A percentile compares a stretch with the other conserved stretches of the same genome.
Evolutionary conservation across 2,888 invertebrate genomes (phyloP).

Genomic region (Sepiola atlantica): DNA sequence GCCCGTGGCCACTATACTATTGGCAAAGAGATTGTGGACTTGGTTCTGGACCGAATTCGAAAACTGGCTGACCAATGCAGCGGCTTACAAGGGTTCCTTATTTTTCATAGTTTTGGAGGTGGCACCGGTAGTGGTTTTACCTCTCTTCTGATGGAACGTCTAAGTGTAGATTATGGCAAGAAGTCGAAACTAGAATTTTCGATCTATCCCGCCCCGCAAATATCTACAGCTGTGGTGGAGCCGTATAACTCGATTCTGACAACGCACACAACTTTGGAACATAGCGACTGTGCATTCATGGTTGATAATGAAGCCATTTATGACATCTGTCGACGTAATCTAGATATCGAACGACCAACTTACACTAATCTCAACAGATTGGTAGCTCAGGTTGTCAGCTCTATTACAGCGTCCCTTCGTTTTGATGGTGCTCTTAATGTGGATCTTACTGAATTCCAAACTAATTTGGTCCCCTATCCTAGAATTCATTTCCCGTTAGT

Average conservation of each 20-base stretch:
- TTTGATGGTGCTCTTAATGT: constrained; percentile 73
- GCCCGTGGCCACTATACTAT: constrained; percentile 87
- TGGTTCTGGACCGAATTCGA: constrained; percentile 83
- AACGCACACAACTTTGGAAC: constrained; percentile 92
- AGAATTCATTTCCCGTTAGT: constrained; percentile 87
- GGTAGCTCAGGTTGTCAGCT: constrained; percentile 87
- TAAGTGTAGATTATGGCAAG: too few species aligned
- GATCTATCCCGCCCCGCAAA: constrained; percentile 87
- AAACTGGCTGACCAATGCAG: constrained; percentile 85
- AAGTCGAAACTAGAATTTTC: constrained; percentile 81
- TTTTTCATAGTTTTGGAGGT: constrained; percentile 91
- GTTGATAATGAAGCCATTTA: constrained; percentile 93
- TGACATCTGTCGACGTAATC: constrained; percentile 87
- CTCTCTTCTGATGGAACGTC: constrained; percentile 82
- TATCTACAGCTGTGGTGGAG: constrained; percentile 84
- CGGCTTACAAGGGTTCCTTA: constrained; percentile 85
- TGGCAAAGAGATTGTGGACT: constrained; percentile 83
- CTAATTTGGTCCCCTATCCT: constrained; percentile 74
- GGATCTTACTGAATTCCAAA: constrained; percentile 77
- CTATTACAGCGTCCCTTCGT: constrained; percentile 75
- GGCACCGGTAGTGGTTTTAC: constrained; percentile 81
- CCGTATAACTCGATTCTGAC: constrained; percentile 96
- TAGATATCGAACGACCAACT: constrained; percentile 89
- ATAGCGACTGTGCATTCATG: constrained; percentile 97
- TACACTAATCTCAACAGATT: constrained; percentile 93